phyloP scores from a whole-genome alignment of 2,797 vertebrate genomes.

The Syncerus caffer region DNA sequence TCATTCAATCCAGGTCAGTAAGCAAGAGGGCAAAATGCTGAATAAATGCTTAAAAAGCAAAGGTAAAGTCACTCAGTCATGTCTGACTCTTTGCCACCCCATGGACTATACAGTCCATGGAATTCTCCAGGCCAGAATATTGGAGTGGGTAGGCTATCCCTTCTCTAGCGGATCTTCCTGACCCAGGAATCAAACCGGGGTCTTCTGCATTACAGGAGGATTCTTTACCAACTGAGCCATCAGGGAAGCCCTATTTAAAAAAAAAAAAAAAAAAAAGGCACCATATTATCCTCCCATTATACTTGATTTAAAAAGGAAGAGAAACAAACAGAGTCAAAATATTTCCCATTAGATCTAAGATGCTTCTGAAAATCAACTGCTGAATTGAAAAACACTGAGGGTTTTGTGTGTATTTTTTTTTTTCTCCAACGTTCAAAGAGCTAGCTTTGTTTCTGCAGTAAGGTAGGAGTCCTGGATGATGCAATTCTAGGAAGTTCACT shows the following conservation, averaged over 20 bases:
- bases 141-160: not conserved
- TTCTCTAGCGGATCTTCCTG: not conserved
- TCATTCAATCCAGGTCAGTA: not conserved
- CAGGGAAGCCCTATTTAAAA: not conserved
- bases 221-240: not conserved
- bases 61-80: not conserved
- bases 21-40: not conserved
- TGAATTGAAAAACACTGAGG: not conserved
- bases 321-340: not conserved
- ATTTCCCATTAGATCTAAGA: not conserved
- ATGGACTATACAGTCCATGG: not conserved
- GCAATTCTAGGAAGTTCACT: not conserved
- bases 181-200: not conserved
- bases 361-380: not conserved
- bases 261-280: not conserved
- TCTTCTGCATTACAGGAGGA: not conserved
- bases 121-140: not conserved
- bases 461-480: not conserved
- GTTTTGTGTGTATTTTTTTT: accelerated
- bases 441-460: not conserved
- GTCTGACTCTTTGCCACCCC: not conserved
- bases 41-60: not conserved
- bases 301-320: not conserved
- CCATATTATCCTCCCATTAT: not conserved
- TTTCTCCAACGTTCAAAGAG: not conserved